These are phyloP conservation scores for Euzophera pinguis DNA, from an alignment of 2,888 invertebrate genomes.

Conservation along the genomic window DNA sequence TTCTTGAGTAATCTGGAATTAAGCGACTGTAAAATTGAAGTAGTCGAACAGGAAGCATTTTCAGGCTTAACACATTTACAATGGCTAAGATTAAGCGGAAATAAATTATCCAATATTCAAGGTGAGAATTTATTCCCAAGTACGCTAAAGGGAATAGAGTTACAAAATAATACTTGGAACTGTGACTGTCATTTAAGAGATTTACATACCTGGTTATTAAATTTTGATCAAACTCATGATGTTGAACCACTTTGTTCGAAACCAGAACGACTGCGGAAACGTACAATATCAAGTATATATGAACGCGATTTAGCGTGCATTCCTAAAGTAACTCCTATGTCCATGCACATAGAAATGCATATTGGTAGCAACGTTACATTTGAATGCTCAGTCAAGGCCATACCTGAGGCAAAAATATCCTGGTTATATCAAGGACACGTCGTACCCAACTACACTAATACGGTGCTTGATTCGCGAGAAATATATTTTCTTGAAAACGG, in stretches of 20 bases:
- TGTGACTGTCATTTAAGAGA: slow-evolving; percentile 92
- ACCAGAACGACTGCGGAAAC: slow-evolving; percentile 83
- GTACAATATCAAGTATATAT: slow-evolving; percentile 83
- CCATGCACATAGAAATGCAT: slow-evolving; percentile 87
- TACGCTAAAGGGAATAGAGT: slow-evolving; percentile 87
- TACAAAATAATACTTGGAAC: slow-evolving; percentile 93
- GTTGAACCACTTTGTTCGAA: slow-evolving; percentile 88
- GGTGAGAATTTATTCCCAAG: slow-evolving; percentile 87
- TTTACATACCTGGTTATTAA: slow-evolving; percentile 87
- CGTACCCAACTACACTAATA: slow-evolving; percentile 86
- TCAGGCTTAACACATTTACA: slow-evolving; percentile 89
- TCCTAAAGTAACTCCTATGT: slow-evolving; percentile 88
- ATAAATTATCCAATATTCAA: slow-evolving; percentile 86
- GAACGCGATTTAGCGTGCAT: slow-evolving; percentile 88
- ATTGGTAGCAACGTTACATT: slow-evolving; percentile 91
- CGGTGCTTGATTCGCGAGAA: slow-evolving; percentile 83
- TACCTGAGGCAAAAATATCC: slow-evolving; percentile 89
- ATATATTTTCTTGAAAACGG: slow-evolving; percentile 86
- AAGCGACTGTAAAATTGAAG: slow-evolving; percentile 88
- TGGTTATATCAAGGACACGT: slow-evolving; percentile 92
- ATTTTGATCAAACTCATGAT: slow-evolving; percentile 87
- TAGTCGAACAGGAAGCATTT: slow-evolving; percentile 89
- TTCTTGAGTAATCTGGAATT: slow-evolving; percentile 90
- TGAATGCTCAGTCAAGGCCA: slow-evolving; percentile 88
- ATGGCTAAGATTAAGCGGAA: slow-evolving; percentile 91